These are phyloP conservation scores for Plectus sambesii DNA, from an alignment of 1,140 invertebrate species.

Conservation along the genomic window DNA sequence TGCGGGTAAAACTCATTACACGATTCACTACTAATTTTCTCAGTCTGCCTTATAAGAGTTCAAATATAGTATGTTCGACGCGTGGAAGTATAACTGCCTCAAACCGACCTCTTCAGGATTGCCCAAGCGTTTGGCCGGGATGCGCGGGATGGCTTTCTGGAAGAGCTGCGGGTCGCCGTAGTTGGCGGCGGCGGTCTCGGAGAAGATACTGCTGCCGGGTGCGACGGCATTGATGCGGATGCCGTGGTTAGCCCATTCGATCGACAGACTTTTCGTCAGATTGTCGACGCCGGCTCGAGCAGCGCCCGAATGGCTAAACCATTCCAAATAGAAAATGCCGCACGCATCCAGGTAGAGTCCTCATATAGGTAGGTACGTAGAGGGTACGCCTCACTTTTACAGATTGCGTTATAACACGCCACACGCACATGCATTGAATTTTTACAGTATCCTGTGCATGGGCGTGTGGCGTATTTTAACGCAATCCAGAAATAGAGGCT, in stretches of 20 bases:
- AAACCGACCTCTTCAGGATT: slow-evolving; percentile 47
- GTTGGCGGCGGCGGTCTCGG: slow-evolving; percentile 50
- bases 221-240: slow-evolving; percentile 52
- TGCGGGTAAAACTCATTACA: too few relatives aligned
- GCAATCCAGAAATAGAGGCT: too few relatives aligned
- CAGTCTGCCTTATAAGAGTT: too few relatives aligned
- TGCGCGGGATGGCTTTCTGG: slow-evolving; percentile 26
- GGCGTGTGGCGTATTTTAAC: too few relatives aligned
- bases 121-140: slow-evolving; percentile 49
- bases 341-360: too few relatives aligned
- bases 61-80: too few relatives aligned
- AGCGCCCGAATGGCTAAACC: slow-evolving; percentile 49
- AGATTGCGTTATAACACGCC: too few relatives aligned
- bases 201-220: slow-evolving; percentile 48
- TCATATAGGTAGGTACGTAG: too few relatives aligned
- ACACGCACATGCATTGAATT: too few relatives aligned
- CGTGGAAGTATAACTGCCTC: slow-evolving; percentile 31
- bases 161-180: slow-evolving; percentile 47
- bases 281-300: slow-evolving; percentile 52
- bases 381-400: too few relatives aligned
- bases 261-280: slow-evolving; percentile 50
- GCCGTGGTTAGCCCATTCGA: slow-evolving; percentile 52
- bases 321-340: slow-evolving; percentile 27
- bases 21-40: too few relatives aligned
- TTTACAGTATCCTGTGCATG: too few relatives aligned